Conservation (phyloP, 1,140 invertebrate species). For the Mercenaria mercenaria region DNA sequence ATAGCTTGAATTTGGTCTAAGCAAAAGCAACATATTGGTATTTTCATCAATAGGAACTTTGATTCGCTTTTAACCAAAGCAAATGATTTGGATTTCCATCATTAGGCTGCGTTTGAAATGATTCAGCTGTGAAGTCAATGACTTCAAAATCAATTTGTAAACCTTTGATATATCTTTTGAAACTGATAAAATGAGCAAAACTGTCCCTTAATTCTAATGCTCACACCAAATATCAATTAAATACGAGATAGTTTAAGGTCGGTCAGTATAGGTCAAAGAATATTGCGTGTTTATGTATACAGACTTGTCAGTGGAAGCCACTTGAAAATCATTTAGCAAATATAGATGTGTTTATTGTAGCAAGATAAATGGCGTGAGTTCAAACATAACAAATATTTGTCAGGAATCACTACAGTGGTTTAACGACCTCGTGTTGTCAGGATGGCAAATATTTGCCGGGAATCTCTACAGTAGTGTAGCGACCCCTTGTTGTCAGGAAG, state of each 20-base stretch:
- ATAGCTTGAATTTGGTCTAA: no score
- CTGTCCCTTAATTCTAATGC: no score
- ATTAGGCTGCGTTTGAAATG: no score
- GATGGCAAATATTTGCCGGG: neutral
- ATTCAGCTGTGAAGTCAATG: no score
- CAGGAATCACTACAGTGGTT: neutral
- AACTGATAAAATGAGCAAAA: no score
- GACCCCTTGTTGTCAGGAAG: neutral
- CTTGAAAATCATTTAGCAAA: neutral
- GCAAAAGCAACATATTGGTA: no score
- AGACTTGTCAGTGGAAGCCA: neutral
- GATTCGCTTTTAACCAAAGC: no score
- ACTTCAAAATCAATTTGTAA: no score
- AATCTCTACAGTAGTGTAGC: neutral
- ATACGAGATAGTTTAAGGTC: neutral
- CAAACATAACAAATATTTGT: neutral
- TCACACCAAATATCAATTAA: neutral
- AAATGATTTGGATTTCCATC: no score
- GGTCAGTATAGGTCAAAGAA: neutral
- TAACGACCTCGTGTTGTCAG: neutral
- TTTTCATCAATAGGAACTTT: no score
- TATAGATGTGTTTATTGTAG: neutral
- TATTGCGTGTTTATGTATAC: neutral
- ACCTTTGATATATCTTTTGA: no score
- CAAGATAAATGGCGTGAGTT: neutral